Percentiles rank a stretch among this genome's conserved stretches.
Conservation (phyloP, 1,140 invertebrate species). For the Fopius arisanus region DNA sequence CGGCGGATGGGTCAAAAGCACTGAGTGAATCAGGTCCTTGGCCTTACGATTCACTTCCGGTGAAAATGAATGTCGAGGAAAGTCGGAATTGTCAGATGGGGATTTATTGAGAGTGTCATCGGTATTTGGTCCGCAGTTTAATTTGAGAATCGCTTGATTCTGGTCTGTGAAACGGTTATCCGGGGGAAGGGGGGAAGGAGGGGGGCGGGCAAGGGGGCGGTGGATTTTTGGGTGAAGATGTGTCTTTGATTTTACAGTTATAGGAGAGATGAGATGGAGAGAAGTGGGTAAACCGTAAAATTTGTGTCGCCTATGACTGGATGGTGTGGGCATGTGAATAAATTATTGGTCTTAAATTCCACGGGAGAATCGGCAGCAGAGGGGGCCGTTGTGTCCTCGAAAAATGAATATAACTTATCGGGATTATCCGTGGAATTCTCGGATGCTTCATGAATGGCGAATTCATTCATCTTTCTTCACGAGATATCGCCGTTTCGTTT, state of each 20-base stretch:
- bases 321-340: constrained; percentile 31
- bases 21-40: neutral
- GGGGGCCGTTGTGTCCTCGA: neutral
- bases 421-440: neutral
- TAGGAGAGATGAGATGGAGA: constrained; percentile 11
- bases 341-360: constrained; percentile 36
- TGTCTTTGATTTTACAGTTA: constrained; percentile 39
- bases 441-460: neutral
- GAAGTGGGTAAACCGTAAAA: constrained; percentile 22
- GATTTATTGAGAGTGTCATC: neutral
- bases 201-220: neutral
- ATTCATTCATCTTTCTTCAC: neutral
- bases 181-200: neutral
- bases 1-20: neutral
- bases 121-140: neutral
- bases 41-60: neutral
- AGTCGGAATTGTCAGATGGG: neutral
- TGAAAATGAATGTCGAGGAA: neutral
- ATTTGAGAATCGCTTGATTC: neutral
- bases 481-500: neutral
- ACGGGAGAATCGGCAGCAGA: constrained; percentile 19
- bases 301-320: constrained; percentile 24
- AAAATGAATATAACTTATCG: neutral
- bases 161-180: neutral
- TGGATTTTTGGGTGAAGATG: constrained; percentile 9